Evolutionary conservation across 2,888 invertebrate genomes (phyloP).

Genomic region (Monochamus alternatus): DNA sequence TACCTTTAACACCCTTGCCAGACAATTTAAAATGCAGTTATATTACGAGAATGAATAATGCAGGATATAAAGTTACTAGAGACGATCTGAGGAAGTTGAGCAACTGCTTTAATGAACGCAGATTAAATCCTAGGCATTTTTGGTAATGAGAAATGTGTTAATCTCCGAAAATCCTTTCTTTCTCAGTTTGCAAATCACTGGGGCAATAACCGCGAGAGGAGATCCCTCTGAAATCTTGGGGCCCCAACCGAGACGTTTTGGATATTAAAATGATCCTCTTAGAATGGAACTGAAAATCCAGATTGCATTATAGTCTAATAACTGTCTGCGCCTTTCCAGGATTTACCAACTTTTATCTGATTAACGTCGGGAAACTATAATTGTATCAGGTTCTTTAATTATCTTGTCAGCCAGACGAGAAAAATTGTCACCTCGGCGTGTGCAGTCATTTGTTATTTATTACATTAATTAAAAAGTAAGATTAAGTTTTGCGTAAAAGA

Average conservation of each 20-base stretch:
- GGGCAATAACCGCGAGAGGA: conserved; percentile 31
- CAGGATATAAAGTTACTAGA: not conserved
- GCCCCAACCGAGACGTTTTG: conserved; percentile 31
- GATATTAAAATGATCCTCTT: conserved; percentile 46
- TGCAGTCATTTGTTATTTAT: not conserved
- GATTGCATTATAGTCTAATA: conserved; percentile 43
- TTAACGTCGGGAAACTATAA: conserved; percentile 19
- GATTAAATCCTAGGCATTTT: conserved; percentile 30
- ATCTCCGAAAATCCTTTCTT: conserved; percentile 33
- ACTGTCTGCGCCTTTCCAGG: conserved; percentile 27
- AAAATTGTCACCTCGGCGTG: not conserved
- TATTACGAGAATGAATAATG: not conserved
- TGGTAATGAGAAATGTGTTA: conserved; percentile 38
- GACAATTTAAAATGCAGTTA: not conserved
- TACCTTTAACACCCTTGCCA: too few relatives aligned
- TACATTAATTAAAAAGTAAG: conserved; percentile 5
- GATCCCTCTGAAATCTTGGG: conserved; percentile 8
- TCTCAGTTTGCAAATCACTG: conserved; percentile 40
- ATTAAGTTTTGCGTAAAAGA: not conserved
- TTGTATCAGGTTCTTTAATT: conserved; percentile 23
- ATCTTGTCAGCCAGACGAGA: conserved; percentile 19
- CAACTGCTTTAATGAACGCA: conserved; percentile 25
- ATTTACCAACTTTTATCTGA: conserved; percentile 33
- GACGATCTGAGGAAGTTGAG: not conserved
- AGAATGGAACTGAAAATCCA: conserved; percentile 41